These are phyloP conservation scores for Girardinus metallicus DNA, from an alignment of 2,797 vertebrate species.

Conservation along the genomic window DNA sequence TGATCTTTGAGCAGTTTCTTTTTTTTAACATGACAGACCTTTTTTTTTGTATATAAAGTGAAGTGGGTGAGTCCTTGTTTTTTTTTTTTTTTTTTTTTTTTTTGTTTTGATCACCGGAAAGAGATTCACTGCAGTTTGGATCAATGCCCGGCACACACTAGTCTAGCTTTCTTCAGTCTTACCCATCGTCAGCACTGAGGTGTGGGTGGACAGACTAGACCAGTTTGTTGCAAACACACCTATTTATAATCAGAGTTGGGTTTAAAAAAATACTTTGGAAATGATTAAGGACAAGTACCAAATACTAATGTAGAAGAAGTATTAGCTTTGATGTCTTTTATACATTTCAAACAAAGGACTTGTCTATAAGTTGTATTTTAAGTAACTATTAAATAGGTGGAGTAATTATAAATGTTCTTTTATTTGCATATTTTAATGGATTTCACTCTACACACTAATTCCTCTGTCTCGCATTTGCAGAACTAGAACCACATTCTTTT, in stretches of 20 bases:
- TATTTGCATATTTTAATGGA: not conserved
- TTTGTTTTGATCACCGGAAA: constrained; percentile 4
- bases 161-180: constrained; percentile 41
- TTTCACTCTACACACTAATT: not conserved
- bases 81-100: not conserved
- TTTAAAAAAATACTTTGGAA: not conserved
- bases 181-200: constrained; percentile 28
- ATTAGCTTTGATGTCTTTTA: not conserved
- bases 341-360: not conserved
- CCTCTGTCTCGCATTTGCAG: not conserved
- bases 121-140: constrained; percentile 41
- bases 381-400: not conserved
- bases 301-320: not conserved
- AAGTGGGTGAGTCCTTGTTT: not conserved
- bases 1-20: not conserved
- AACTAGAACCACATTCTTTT: not conserved
- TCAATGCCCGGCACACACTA: constrained; percentile 22
- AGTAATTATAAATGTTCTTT: not conserved
- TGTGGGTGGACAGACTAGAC: constrained; percentile 49
- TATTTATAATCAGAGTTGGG: constrained; percentile 20
- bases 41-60: not conserved
- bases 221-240: constrained; percentile 20
- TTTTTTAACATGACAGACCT: not conserved
- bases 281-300: not conserved
- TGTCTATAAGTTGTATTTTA: not conserved